Conservation (phyloP, 2,888 invertebrate species). For the Spatulosminthurus flaviceps region DNA sequence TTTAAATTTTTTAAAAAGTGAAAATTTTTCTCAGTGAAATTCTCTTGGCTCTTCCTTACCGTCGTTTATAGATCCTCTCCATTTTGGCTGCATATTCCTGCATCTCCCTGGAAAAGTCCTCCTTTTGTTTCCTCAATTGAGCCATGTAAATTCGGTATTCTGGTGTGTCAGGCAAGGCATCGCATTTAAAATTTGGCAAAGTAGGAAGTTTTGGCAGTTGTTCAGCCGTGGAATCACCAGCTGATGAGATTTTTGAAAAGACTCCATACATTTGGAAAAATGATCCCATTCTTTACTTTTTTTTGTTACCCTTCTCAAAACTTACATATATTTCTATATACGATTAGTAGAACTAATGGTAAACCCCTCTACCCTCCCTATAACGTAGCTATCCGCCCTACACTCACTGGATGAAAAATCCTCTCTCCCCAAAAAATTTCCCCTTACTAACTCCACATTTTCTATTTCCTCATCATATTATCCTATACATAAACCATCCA, state of each 20-base stretch:
- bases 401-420: no score
- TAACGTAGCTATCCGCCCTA: no score
- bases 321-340: no score
- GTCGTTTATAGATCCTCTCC: conserved; percentile 42
- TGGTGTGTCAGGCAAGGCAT: conserved; percentile 32
- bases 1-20: no score
- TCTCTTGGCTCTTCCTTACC: no score
- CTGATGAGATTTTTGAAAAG: conserved; percentile 42
- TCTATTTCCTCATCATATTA: no score
- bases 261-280: conserved; percentile 42
- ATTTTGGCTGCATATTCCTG: conserved; percentile 43
- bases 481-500: no score
- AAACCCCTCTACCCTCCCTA: no score
- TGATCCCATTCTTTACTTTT: conserved; percentile 35
- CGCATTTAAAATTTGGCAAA: conserved; percentile 45
- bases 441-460: no score
- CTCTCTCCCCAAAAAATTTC: no score
- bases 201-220: conserved; percentile 45
- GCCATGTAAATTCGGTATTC: conserved; percentile 36
- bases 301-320: background rate
- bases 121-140: conserved; percentile 46
- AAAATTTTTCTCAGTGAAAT: no score
- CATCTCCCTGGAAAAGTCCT: conserved; percentile 43
- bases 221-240: conserved; percentile 34
- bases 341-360: no score